A percentile compares a stretch with the other conserved stretches of the same genome.
Conservation (phyloP, 1,140 invertebrate species). For the Calliphora vicina region DNA sequence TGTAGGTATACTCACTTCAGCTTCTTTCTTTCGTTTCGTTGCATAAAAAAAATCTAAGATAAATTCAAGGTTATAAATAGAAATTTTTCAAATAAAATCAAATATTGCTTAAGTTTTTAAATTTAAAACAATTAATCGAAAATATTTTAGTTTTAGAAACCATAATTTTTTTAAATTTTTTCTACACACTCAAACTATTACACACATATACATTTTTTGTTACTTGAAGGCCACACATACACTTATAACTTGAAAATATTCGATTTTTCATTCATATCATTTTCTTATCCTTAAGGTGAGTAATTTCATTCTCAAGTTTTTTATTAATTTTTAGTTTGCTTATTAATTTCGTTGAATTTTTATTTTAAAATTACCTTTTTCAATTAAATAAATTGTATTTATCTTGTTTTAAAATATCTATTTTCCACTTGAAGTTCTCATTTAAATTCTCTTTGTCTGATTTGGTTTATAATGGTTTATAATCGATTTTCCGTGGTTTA, state of each 20-base stretch:
- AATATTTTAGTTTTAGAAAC: not conserved
- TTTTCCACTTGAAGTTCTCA: not conserved
- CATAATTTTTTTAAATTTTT: too few relatives aligned
- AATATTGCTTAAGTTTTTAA: not conserved
- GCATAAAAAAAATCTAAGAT: not conserved
- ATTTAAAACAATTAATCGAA: not conserved
- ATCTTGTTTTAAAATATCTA: not conserved
- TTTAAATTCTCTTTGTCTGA: not conserved
- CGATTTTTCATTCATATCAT: not conserved
- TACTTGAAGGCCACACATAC: not conserved
- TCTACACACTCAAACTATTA: not conserved
- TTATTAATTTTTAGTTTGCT: not conserved
- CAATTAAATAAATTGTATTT: not conserved
- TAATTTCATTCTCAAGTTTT: not conserved
- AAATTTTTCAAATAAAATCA: not conserved
- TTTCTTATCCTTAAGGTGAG: not conserved
- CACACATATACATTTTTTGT: not conserved
- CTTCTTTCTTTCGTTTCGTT: not conserved
- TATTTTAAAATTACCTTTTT: not conserved
- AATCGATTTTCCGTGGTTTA: constrained; percentile 5
- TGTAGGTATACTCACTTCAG: constrained; percentile 32
- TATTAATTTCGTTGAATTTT: not conserved
- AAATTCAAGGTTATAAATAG: constrained; percentile 21
- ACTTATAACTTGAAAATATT: not conserved
- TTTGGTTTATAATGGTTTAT: not conserved